Conservation (phyloP, 2,113 vertebrate genomes). For the Eupsittula cactorum region DNA sequence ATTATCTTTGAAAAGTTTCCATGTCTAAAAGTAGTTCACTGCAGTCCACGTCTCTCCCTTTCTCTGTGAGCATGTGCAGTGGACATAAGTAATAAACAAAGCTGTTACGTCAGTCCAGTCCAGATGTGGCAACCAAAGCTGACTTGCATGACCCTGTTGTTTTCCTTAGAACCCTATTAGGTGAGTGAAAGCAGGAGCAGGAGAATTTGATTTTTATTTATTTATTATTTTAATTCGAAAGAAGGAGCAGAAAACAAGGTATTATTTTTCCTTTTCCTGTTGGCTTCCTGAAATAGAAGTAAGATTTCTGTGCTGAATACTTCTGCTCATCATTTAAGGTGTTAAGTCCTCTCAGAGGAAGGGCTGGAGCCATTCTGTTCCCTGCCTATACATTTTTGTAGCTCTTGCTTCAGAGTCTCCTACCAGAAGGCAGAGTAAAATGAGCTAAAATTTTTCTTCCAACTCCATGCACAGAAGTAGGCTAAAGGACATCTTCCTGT, state of each 20-base stretch:
- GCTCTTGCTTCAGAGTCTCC: background rate
- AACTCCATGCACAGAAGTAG: background rate
- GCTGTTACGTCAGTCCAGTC: background rate
- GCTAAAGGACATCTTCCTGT: background rate
- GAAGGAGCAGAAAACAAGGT: background rate
- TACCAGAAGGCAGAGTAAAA: background rate
- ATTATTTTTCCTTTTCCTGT: background rate
- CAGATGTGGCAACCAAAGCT: background rate
- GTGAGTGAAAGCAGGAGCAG: background rate
- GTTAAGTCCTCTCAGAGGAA: background rate
- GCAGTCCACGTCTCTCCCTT: background rate
- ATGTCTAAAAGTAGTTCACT: background rate
- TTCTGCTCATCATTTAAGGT: background rate
- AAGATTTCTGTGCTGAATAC: background rate
- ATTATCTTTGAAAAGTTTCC: background rate
- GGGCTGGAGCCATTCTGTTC: background rate
- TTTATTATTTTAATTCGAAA: background rate
- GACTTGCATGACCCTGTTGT: background rate
- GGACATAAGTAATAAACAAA: background rate
- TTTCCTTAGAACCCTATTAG: background rate
- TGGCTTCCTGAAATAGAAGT: background rate
- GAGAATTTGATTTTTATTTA: background rate
- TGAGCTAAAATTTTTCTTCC: background rate
- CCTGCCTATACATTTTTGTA: background rate
- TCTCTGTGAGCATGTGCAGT: background rate